Conservation (phyloP, 1,140 invertebrate genomes). For the Scaptomyza hsui region DNA sequence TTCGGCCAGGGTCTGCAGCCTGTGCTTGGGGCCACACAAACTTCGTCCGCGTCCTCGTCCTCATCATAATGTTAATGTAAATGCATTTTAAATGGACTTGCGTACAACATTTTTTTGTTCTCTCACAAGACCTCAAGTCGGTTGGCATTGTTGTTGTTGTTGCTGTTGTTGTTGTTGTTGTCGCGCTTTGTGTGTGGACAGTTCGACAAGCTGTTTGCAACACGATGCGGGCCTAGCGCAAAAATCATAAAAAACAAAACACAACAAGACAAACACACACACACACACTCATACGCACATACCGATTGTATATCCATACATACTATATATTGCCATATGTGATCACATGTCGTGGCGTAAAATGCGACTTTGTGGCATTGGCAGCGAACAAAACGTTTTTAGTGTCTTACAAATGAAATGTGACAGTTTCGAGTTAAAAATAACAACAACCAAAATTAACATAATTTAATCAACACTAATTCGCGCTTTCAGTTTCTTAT, state of each 20-base stretch:
- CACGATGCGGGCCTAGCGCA: constrained; percentile 70
- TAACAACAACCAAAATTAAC: constrained; percentile 68
- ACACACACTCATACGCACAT: not conserved
- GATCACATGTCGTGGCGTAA: constrained; percentile 56
- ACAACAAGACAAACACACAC: not conserved
- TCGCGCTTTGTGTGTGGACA: constrained; percentile 76
- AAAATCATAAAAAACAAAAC: constrained; percentile 67
- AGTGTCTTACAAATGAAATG: constrained; percentile 77
- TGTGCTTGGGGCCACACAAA: constrained; percentile 67
- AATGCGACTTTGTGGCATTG: constrained; percentile 47
- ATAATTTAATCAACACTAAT: constrained; percentile 81
- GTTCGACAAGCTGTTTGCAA: constrained; percentile 81
- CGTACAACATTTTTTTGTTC: constrained; percentile 78
- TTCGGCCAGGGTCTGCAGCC: constrained; percentile 11
- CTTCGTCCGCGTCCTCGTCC: constrained; percentile 52
- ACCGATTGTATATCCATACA: constrained; percentile 26
- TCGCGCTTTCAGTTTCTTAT: constrained; percentile 59
- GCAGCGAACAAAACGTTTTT: constrained; percentile 73
- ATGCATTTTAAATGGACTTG: constrained; percentile 84
- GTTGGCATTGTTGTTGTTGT: constrained; percentile 25
- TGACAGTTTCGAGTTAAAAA: constrained; percentile 76
- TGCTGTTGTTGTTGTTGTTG: constrained; percentile 60
- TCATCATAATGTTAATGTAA: constrained; percentile 84
- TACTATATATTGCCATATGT: constrained; percentile 37
- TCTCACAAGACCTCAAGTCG: constrained; percentile 14